phyloP scores from a whole-genome alignment of 1,140 invertebrate species.

The Conopomorpha cramerella region DNA sequence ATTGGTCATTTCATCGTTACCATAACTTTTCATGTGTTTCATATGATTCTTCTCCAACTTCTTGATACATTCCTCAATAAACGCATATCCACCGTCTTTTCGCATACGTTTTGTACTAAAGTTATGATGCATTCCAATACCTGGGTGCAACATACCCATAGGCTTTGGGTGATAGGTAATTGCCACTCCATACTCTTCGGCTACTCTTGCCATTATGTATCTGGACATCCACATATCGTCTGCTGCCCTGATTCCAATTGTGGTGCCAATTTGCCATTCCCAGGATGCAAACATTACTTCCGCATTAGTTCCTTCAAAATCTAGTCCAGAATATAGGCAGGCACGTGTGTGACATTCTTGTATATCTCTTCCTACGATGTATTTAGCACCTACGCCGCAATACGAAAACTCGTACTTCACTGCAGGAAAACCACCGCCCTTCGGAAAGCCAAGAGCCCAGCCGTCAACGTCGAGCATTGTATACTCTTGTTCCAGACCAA shows the following conservation, averaged over 20 bases:
- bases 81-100: slow-evolving; percentile 72
- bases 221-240: slow-evolving; percentile 92
- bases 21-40: slow-evolving; percentile 88
- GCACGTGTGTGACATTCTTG: slow-evolving; percentile 68
- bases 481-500: slow-evolving; percentile 88
- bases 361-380: slow-evolving; percentile 88
- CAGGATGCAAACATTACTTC: slow-evolving; percentile 94
- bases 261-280: slow-evolving; percentile 79
- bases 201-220: slow-evolving; percentile 82
- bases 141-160: slow-evolving; percentile 91
- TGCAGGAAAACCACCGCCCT: slow-evolving; percentile 75
- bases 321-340: slow-evolving; percentile 89
- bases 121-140: slow-evolving; percentile 89
- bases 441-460: slow-evolving; percentile 87
- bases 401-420: slow-evolving; percentile 62
- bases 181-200: slow-evolving; percentile 90
- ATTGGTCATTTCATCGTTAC: slow-evolving; percentile 84
- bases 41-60: slow-evolving; percentile 81
- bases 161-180: slow-evolving; percentile 90
- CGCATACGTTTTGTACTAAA: slow-evolving; percentile 90
- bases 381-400: slow-evolving; percentile 94
- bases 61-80: slow-evolving; percentile 80
- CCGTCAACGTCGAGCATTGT: slow-evolving; percentile 80
- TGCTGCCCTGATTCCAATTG: slow-evolving; percentile 80
- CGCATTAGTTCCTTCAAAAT: slow-evolving; percentile 90